Evolutionary conservation across 2,797 vertebrate species (phyloP).

Genomic region (Harpagifer antarcticus): DNA sequence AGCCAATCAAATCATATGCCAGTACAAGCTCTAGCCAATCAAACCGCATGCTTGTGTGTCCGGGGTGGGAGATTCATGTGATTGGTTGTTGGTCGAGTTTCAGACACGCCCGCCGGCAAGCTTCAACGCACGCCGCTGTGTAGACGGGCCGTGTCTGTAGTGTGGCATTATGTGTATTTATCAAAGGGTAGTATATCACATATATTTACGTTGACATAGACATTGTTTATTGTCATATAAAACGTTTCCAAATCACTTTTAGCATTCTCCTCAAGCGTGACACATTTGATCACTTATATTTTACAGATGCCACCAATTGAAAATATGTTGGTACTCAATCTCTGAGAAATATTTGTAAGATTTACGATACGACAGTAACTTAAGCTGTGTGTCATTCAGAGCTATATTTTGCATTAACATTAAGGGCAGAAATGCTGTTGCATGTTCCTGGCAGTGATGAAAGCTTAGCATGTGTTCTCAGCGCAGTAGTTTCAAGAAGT

Average conservation of each 20-base stretch:
- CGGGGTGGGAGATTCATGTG: too few species aligned
- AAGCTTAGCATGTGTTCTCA: constrained; percentile 33
- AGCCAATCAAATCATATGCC: too few species aligned
- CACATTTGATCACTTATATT: constrained; percentile 48
- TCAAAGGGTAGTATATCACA: background rate
- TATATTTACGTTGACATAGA: background rate
- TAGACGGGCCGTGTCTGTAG: background rate
- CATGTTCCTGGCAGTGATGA: constrained; percentile 39
- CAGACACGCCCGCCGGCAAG: too few species aligned
- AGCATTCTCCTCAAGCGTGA: constrained; percentile 78
- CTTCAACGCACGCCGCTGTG: too few species aligned
- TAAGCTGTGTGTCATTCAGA: constrained; percentile 58
- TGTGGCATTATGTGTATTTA: constrained; percentile 18
- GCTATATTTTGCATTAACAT: constrained; percentile 6
- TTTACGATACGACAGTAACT: constrained; percentile 51
- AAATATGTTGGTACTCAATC: constrained; percentile 64
- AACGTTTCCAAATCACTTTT: constrained; percentile 45
- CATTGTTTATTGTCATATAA: constrained; percentile 7
- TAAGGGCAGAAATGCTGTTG: constrained; percentile 28
- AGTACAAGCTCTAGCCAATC: too few species aligned
- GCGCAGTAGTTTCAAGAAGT: background rate
- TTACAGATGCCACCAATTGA: constrained; percentile 58
- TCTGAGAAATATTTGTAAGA: constrained; percentile 63
- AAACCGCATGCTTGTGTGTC: too few species aligned
- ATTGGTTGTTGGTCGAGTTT: too few species aligned